These are phyloP conservation scores for Stratiolaelaps scimitus DNA, from an alignment of 1,140 invertebrate genomes.

Conservation along the genomic window DNA sequence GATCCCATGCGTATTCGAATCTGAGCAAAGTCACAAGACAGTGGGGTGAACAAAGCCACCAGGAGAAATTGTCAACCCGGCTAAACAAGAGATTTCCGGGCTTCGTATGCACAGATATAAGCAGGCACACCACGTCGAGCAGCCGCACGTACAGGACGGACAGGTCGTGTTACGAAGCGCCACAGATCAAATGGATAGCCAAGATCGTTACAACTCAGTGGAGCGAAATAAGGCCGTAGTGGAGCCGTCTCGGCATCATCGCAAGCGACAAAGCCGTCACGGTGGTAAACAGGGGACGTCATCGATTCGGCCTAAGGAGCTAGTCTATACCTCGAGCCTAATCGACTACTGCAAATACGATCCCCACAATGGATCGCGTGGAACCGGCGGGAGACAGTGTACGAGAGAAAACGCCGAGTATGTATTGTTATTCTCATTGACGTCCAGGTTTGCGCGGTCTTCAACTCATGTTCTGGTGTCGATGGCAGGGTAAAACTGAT, in stretches of 20 bases:
- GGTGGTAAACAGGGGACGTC: no score
- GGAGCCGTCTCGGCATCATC: background rate
- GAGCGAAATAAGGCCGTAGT: constrained; percentile 1
- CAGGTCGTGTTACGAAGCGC: background rate
- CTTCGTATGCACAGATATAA: no score
- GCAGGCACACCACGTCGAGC: background rate
- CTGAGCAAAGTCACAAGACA: no score
- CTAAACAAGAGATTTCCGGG: no score
- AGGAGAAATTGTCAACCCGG: no score
- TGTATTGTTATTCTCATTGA: no score
- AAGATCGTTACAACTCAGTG: background rate
- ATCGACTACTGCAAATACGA: constrained; percentile 20
- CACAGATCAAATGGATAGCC: background rate
- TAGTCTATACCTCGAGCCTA: background rate
- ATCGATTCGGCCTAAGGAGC: background rate
- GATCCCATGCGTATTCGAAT: no score
- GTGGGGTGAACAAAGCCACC: no score
- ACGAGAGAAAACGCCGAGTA: constrained; percentile 13
- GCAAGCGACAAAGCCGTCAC: background rate
- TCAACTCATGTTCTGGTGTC: no score
- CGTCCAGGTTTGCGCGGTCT: no score
- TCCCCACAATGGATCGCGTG: background rate
- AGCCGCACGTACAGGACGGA: background rate
- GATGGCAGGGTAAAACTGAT: no score
- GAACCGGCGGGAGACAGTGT: background rate